Percentiles rank a stretch among this genome's conserved stretches.
These are phyloP conservation scores for Stenurella melanura DNA, from an alignment of 2,888 invertebrate species.

Conservation along the genomic window DNA sequence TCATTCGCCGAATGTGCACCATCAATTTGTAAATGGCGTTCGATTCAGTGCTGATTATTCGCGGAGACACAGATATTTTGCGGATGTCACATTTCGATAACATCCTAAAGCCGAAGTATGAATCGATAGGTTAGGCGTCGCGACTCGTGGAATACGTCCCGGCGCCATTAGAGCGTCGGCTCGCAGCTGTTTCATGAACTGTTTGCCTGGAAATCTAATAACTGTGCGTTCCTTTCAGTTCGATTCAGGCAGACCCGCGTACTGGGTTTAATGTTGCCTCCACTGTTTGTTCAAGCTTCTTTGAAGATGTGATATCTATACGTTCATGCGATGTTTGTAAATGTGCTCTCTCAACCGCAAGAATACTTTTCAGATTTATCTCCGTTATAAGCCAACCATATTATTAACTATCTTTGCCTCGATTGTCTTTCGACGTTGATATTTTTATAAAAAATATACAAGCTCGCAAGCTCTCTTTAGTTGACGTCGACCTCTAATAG, in stretches of 20 bases:
- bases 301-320: constrained; percentile 43
- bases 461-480: background rate
- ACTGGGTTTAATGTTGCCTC: constrained; percentile 46
- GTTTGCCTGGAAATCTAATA: constrained; percentile 71
- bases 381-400: constrained; percentile 7
- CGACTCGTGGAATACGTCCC: constrained; percentile 45
- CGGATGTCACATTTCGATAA: constrained; percentile 38
- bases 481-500: background rate
- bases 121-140: constrained; percentile 70
- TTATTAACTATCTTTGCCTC: constrained; percentile 1
- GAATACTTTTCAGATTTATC: constrained; percentile 12
- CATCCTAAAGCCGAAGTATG: constrained; percentile 32
- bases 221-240: constrained; percentile 62
- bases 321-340: constrained; percentile 34
- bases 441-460: background rate
- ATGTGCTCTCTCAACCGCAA: constrained; percentile 28
- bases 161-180: constrained; percentile 67
- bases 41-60: constrained; percentile 24
- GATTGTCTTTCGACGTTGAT: background rate
- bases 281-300: constrained; percentile 46
- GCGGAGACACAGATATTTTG: constrained; percentile 24
- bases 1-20: constrained; percentile 4
- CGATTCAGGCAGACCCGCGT: constrained; percentile 35
- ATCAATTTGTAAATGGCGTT: constrained; percentile 17
- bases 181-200: constrained; percentile 71